phyloP scores from a whole-genome alignment of 2,113 vertebrate species.

The Platanista minor region DNA sequence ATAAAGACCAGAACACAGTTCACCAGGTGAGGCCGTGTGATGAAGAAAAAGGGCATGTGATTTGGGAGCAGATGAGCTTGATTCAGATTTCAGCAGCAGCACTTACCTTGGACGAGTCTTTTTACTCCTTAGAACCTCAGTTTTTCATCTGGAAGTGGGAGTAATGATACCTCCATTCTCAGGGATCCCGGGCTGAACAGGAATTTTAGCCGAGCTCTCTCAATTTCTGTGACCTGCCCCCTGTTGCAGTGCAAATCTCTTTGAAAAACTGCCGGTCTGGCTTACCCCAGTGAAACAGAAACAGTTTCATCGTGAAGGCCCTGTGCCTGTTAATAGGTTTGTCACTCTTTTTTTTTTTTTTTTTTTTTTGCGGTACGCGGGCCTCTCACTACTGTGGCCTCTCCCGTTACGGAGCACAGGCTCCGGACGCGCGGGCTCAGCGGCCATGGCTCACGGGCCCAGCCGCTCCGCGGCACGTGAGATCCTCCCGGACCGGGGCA shows the following conservation, averaged over 20 bases:
- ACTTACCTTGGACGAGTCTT: not conserved
- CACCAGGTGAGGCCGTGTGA: not conserved
- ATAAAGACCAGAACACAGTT: not conserved
- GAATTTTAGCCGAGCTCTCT: not conserved
- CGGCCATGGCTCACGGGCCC: too few relatives aligned
- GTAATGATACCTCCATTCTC: not conserved
- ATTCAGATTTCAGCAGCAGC: not conserved
- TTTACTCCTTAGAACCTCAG: not conserved
- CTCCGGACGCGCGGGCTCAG: too few relatives aligned
- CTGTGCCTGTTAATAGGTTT: accelerated
- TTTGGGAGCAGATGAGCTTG: not conserved
- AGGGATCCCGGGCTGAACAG: not conserved
- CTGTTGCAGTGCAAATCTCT: not conserved
- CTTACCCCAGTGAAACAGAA: not conserved
- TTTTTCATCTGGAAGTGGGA: not conserved
- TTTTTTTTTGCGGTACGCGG: too few relatives aligned
- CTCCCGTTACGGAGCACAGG: too few relatives aligned
- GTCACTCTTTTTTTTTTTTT: not conserved
- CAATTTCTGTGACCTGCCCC: not conserved
- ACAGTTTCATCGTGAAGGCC: not conserved
- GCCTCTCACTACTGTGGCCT: too few relatives aligned
- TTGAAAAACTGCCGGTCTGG: not conserved
- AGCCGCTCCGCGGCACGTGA: too few relatives aligned
- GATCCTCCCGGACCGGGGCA: too few relatives aligned
- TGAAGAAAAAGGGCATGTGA: not conserved